Percentiles rank a stretch among this genome's conserved stretches.
Evolutionary conservation across 2,113 vertebrate species (phyloP).

Genomic region (Spilogale gracilis): DNA sequence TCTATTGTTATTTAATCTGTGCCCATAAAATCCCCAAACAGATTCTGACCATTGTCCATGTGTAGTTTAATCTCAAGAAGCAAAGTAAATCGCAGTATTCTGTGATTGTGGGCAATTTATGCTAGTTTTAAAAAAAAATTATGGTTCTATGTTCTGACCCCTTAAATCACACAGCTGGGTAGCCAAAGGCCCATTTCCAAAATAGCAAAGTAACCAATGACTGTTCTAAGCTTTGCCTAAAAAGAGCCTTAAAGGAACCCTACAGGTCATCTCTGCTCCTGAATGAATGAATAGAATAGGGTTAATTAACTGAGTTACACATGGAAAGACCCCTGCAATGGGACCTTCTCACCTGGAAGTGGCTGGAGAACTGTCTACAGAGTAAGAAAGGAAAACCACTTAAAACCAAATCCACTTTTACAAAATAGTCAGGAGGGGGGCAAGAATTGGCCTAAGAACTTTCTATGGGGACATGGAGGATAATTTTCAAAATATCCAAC

Average conservation of each 20-base stretch:
- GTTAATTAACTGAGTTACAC: too few relatives aligned
- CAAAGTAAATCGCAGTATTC: not conserved
- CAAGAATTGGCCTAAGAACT: not conserved
- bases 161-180: not conserved
- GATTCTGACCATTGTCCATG: not conserved
- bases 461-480: not conserved
- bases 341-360: not conserved
- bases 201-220: not conserved
- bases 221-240: not conserved
- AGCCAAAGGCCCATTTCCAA: not conserved
- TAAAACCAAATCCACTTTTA: not conserved
- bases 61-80: slow-evolving; percentile 39
- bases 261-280: not conserved
- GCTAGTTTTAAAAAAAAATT: not conserved
- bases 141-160: not conserved
- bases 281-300: too few relatives aligned
- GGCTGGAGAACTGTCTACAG: not conserved
- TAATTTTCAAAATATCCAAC: not conserved
- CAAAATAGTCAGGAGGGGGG: not conserved
- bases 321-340: not conserved
- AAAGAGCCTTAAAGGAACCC: not conserved
- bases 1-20: not conserved
- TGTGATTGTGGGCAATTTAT: not conserved
- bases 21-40: not conserved
- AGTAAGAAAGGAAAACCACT: not conserved